Evolutionary conservation across 2,888 invertebrate species (phyloP).

Genomic region (Acronicta aceris): DNA sequence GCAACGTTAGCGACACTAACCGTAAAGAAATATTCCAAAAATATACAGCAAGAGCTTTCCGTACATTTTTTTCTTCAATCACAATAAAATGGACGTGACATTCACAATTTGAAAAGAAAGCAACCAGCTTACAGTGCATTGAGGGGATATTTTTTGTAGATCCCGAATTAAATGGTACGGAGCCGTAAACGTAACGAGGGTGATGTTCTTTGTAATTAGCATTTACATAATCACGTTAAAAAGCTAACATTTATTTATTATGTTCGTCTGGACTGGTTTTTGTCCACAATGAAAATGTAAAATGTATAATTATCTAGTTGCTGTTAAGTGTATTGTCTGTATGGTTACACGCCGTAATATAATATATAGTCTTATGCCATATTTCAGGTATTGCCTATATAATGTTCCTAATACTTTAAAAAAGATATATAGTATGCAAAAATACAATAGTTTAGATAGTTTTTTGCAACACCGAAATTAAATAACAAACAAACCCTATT

Average conservation of each 20-base stretch:
- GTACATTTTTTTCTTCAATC: conserved; percentile 28
- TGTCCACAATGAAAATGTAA: neutral
- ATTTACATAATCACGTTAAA: conserved; percentile 22
- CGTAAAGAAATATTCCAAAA: neutral
- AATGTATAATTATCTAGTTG: neutral
- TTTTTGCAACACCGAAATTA: too few relatives aligned
- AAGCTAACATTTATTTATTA: conserved; percentile 26
- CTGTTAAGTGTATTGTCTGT: neutral
- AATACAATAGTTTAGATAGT: too few relatives aligned
- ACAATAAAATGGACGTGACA: conserved; percentile 45
- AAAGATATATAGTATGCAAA: too few relatives aligned
- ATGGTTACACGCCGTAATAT: too few relatives aligned
- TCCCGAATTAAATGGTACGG: conserved; percentile 36
- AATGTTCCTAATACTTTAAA: too few relatives aligned
- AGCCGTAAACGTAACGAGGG: conserved; percentile 33
- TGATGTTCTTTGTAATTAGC: conserved; percentile 30
- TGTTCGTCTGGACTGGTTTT: conserved; percentile 1
- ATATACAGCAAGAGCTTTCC: neutral
- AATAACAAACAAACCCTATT: too few relatives aligned
- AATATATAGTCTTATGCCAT: too few relatives aligned
- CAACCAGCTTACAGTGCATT: conserved; percentile 33
- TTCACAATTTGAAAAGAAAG: conserved; percentile 36
- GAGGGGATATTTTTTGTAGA: conserved; percentile 21
- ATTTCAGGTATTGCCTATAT: too few relatives aligned
- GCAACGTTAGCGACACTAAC: too few relatives aligned